Base-by-base conservation (phyloP, 2,113 vertebrate species). In the Sclerurus mexicanus region DNA sequence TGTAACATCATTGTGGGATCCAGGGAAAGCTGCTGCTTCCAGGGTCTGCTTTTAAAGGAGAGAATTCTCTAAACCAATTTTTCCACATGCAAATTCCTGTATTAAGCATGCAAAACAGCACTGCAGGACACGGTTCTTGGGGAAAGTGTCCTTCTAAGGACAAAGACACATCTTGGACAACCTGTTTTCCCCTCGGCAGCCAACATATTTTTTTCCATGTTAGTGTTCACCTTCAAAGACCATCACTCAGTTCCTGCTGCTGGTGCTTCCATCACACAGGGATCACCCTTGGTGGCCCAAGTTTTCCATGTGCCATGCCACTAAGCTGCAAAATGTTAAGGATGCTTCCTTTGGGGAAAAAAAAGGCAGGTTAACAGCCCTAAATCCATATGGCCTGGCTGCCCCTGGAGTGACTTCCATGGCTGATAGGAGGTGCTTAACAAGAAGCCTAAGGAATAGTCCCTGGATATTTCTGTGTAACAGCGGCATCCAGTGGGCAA, bases 401-500 rank as follows among this genome's bases (percentile, higher is more conserved):
- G 74, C 11, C 24, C 75, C 58, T 60, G 44, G 30, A 19, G 71
- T 0, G 13, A 47, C 24, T 85, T 39, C 66, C 58, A 3, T 0
- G 37, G 9, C 68, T 47, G 27, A 14, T 4, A 21, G 44, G 8
- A 71, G 68, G 55, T 19, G 87, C 30, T 52, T 23, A 5, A 59
- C 14, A 24, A 82, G 72, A 52, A 77, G 64, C 53, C 64, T 39
- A 7, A 55, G 79, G 39, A 55, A 63, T 0, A 33, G 1, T 0
- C n/a, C 0, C 1, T 2, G 56, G 28, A 4, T 68, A 87, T 79
- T 88, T 79, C 88, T 72, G 89, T 88, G 62, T 80, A 85, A 95
- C 85, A 96, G 94, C 79, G 79, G 75, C 93, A 95, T 95, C 94
- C 94, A 93, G 96, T 72, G 94, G 96, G 71, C 88, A 88, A 35